Percentiles rank a stretch among this genome's conserved stretches.
Conservation (phyloP, 2,113 vertebrate genomes). For the Gopherus evgoodei region DNA sequence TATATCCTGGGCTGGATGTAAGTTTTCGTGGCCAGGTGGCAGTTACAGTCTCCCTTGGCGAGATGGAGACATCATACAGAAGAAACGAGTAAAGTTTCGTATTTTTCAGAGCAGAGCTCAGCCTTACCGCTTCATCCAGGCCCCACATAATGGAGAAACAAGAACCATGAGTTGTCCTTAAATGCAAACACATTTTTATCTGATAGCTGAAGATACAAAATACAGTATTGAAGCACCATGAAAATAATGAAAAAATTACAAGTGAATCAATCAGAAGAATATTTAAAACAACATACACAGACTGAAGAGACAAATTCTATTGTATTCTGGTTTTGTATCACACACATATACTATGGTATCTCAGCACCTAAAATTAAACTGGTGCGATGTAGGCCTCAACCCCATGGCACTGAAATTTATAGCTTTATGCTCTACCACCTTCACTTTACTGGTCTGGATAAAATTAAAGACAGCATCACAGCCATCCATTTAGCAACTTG, state of each 20-base stretch:
- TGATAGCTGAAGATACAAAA: conserved; percentile 28
- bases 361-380: neutral
- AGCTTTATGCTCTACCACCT: neutral
- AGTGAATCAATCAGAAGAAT: neutral
- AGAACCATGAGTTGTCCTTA: neutral
- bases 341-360: accelerated
- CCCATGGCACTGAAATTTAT: neutral
- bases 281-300: neutral
- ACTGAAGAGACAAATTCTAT: neutral
- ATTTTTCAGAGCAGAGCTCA: neutral
- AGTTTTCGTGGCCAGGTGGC: neutral
- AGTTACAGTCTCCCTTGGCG: conserved; percentile 7
- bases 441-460: accelerated
- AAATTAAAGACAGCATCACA: neutral
- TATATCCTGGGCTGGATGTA: neutral
- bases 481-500: neutral
- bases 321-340: neutral
- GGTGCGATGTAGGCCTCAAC: neutral
- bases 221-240: neutral
- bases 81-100: neutral
- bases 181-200: neutral
- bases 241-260: conserved; percentile 3
- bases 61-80: neutral
- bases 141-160: neutral
- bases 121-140: neutral